Evolutionary conservation across 2,888 invertebrate species (phyloP).

Genomic region (Coelopa pilipes): DNA sequence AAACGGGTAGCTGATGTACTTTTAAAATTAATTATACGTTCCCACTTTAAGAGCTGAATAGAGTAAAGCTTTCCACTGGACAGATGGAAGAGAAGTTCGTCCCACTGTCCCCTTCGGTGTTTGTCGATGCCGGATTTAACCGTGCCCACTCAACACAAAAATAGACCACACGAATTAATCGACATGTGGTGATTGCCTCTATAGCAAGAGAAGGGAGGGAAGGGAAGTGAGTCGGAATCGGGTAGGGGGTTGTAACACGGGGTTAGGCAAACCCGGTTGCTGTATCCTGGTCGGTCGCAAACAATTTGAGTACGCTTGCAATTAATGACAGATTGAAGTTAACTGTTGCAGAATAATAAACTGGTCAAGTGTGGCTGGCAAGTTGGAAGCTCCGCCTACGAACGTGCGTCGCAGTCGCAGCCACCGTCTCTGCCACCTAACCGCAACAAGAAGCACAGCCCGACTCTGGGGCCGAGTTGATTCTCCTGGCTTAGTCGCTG

Average conservation of each 20-base stretch:
- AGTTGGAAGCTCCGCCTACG: no score
- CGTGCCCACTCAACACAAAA: slow-evolving; percentile 9
- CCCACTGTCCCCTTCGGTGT: no score
- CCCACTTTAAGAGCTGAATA: no score
- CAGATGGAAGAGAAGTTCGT: no score
- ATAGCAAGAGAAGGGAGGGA: neutral
- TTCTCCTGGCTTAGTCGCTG: neutral
- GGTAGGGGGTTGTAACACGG: no score
- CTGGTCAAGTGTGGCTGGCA: slow-evolving; percentile 34
- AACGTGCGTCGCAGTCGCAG: no score
- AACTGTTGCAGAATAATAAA: slow-evolving; percentile 33
- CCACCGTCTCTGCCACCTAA: neutral
- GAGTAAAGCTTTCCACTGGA: no score
- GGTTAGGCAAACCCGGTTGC: neutral
- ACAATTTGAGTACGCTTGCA: slow-evolving; percentile 35
- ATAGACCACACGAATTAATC: slow-evolving; percentile 33
- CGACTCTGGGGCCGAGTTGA: neutral
- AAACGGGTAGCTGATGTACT: no score
- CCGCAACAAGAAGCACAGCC: neutral
- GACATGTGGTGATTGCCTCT: slow-evolving; percentile 26
- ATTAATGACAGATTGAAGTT: slow-evolving; percentile 38
- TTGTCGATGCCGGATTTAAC: neutral
- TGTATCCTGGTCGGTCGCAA: neutral
- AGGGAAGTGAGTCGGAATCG: neutral
- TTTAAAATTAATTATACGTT: no score